Evolutionary conservation across 2,797 vertebrate genomes (phyloP).

Genomic region (Molothrus aeneus): DNA sequence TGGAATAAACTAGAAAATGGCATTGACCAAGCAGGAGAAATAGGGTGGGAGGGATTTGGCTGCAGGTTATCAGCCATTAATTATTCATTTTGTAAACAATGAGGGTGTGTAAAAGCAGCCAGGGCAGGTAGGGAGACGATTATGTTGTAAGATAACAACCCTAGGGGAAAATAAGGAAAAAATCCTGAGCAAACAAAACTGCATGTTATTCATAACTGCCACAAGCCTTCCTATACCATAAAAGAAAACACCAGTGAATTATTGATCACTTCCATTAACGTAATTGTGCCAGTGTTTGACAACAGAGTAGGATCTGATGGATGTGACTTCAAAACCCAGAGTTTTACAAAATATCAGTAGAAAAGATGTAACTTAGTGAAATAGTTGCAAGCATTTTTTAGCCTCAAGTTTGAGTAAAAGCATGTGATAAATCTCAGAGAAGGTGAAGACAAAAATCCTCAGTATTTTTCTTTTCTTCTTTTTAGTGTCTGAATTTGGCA

Average conservation of each 20-base stretch:
- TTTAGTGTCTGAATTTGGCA: background rate
- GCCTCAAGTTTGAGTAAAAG: background rate
- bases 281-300: conserved; percentile 48
- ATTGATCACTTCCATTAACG: conserved; percentile 68
- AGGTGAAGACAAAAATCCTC: background rate
- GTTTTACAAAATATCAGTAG: background rate
- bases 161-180: conserved; percentile 57
- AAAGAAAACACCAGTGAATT: conserved; percentile 67
- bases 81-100: conserved; percentile 76
- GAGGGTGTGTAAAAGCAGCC: conserved; percentile 52
- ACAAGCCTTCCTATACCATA: background rate
- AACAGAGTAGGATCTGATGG: background rate
- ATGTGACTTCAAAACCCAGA: background rate
- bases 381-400: background rate
- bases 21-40: conserved; percentile 34
- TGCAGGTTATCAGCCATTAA: conserved; percentile 67
- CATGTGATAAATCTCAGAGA: background rate
- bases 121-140: conserved; percentile 35
- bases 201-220: conserved; percentile 51
- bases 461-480: background rate
- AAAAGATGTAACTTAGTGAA: background rate
- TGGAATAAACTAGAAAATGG: conserved; percentile 61
- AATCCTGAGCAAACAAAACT: conserved; percentile 42
- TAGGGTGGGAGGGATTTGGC: conserved; percentile 36
- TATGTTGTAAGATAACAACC: conserved; percentile 67